phyloP scores from a whole-genome alignment of 2,797 vertebrate genomes.

The Furcifer pardalis region DNA sequence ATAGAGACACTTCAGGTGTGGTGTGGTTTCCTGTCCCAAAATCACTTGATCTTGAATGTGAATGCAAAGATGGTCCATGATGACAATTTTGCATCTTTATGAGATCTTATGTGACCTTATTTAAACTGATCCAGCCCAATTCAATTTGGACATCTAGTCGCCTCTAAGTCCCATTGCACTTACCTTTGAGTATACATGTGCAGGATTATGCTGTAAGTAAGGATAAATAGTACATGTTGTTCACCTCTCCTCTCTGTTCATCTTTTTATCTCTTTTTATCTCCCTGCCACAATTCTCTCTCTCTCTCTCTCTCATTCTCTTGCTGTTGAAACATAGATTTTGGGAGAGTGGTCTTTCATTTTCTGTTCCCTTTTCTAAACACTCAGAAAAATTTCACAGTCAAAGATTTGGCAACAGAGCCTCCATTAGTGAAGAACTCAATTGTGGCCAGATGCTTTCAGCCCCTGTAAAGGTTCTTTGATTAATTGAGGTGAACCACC shows the following conservation, averaged over 20 bases:
- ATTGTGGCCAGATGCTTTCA: slow-evolving; percentile 85
- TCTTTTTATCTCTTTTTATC: background rate
- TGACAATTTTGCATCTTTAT: too few species aligned
- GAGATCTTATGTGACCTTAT: too few species aligned
- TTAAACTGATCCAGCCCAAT: too few species aligned
- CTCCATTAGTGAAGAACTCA: slow-evolving; percentile 72
- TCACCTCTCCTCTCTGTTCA: background rate
- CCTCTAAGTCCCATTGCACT: background rate
- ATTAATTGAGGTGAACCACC: slow-evolving; percentile 94
- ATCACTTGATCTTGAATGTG: too few species aligned
- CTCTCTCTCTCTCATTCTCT: background rate
- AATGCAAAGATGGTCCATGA: too few species aligned
- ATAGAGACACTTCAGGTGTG: too few species aligned
- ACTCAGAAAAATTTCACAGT: slow-evolving; percentile 57
- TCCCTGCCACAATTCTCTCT: background rate
- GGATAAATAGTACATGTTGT: background rate
- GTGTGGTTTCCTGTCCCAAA: too few species aligned
- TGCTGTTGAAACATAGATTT: background rate
- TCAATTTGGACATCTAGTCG: too few species aligned
- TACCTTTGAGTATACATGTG: too few species aligned
- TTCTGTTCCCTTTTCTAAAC: background rate
- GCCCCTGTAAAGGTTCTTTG: slow-evolving; percentile 88
- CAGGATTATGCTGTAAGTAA: background rate
- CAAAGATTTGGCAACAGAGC: slow-evolving; percentile 70
- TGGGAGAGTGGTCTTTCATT: background rate